Conservation (phyloP, 2,888 invertebrate genomes). For the Scrobipalpa costella region DNA sequence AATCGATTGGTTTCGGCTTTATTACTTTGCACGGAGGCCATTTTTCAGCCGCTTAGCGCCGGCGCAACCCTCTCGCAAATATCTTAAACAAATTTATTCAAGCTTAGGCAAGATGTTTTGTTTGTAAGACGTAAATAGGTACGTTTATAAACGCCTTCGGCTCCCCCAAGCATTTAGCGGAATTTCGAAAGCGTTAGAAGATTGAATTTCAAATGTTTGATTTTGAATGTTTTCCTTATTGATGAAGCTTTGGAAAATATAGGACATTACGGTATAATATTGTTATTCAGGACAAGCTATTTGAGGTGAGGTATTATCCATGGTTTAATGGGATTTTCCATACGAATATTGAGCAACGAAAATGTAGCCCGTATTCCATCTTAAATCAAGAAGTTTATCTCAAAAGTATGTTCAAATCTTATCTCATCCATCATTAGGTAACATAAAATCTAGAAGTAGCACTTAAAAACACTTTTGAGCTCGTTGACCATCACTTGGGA, state of each 20-base stretch:
- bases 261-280: neutral
- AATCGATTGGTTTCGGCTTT: conserved; percentile 47
- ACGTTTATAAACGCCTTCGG: conserved; percentile 35
- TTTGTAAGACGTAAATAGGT: conserved; percentile 40
- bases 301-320: neutral
- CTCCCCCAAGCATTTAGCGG: conserved; percentile 30
- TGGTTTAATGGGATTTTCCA: too few relatives aligned
- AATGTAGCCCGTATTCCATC: too few relatives aligned
- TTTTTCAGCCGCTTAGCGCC: conserved; percentile 47
- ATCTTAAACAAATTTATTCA: conserved; percentile 50
- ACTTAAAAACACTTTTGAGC: too few relatives aligned
- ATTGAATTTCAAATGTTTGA: conserved; percentile 35
- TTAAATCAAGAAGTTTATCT: too few relatives aligned
- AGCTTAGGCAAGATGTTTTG: conserved; percentile 47
- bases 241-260: conserved; percentile 22
- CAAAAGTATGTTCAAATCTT: too few relatives aligned
- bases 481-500: too few relatives aligned
- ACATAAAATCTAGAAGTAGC: too few relatives aligned
- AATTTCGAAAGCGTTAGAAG: conserved; percentile 29
- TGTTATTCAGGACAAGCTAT: neutral
- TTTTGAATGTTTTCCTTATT: conserved; percentile 29
- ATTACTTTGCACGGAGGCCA: conserved; percentile 46
- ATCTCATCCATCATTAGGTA: too few relatives aligned
- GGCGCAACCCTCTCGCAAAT: conserved; percentile 46
- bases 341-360: too few relatives aligned